A percentile compares a stretch with the other conserved stretches of the same genome.
Conservation (phyloP, 2,797 vertebrate species). For the Valencia hispanica region DNA sequence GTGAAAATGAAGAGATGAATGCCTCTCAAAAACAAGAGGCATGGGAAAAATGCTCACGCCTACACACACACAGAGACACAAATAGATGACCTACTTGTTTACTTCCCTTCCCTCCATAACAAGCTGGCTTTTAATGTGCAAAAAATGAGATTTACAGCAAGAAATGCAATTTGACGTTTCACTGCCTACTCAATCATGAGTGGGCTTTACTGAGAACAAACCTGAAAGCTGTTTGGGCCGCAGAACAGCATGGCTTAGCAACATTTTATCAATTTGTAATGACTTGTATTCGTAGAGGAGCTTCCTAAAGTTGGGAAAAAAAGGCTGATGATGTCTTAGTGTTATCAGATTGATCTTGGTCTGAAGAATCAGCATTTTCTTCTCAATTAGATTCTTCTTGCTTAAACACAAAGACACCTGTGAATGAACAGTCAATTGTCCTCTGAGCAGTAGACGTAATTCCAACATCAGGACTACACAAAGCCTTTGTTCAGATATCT, state of each 20-base stretch:
- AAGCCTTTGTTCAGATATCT: not conserved
- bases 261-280: constrained; percentile 1
- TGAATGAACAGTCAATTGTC: not conserved
- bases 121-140: constrained; percentile 25
- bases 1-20: constrained; percentile 49
- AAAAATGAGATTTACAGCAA: constrained; percentile 19
- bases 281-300: not conserved
- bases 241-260: not conserved
- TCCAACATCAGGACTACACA: not conserved
- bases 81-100: constrained; percentile 61
- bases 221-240: not conserved
- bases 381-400: not conserved
- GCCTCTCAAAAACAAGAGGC: constrained; percentile 41
- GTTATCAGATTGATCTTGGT: not conserved
- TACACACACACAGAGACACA: constrained; percentile 23
- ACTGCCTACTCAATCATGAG: not conserved
- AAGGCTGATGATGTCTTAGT: not conserved
- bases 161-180: constrained; percentile 16
- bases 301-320: not conserved
- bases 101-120: constrained; percentile 41
- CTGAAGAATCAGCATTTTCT: constrained; percentile 1
- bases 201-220: constrained; percentile 11
- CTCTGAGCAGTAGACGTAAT: not conserved
- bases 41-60: constrained; percentile 44
- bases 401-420: not conserved